Evolutionary conservation across 2,888 invertebrate species (phyloP).

Genomic region (Himalopsyche japonica): DNA sequence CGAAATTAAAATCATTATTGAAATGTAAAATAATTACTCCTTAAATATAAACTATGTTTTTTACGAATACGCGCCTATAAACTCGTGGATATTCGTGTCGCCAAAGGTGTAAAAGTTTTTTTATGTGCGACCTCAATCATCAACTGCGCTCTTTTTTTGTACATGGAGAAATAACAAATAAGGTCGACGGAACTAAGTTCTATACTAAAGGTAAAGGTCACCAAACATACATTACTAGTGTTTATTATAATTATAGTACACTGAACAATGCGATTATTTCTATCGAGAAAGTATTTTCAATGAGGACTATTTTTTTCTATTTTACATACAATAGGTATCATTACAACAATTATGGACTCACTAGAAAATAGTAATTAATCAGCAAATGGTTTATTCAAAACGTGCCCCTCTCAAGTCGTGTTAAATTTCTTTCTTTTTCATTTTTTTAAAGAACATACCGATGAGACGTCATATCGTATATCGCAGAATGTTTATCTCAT

Average conservation of each 20-base stretch:
- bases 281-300: neutral
- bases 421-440: too few species aligned
- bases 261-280: neutral
- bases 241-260: neutral
- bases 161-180: neutral
- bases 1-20: too few species aligned
- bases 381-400: too few species aligned
- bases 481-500: too few species aligned
- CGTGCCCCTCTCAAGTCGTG: too few species aligned
- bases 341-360: neutral
- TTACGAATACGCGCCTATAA: too few species aligned
- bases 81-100: neutral
- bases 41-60: too few species aligned
- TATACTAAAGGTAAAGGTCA: neutral
- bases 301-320: neutral
- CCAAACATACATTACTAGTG: neutral
- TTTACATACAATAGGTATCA: neutral
- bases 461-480: too few species aligned
- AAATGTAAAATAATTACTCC: too few species aligned
- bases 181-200: neutral
- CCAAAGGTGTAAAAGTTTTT: neutral
- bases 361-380: too few species aligned
- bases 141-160: too few species aligned
- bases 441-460: too few species aligned
- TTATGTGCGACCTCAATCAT: neutral